phyloP scores from a whole-genome alignment of 2,888 invertebrate species.

The Clistopyga incitator region DNA sequence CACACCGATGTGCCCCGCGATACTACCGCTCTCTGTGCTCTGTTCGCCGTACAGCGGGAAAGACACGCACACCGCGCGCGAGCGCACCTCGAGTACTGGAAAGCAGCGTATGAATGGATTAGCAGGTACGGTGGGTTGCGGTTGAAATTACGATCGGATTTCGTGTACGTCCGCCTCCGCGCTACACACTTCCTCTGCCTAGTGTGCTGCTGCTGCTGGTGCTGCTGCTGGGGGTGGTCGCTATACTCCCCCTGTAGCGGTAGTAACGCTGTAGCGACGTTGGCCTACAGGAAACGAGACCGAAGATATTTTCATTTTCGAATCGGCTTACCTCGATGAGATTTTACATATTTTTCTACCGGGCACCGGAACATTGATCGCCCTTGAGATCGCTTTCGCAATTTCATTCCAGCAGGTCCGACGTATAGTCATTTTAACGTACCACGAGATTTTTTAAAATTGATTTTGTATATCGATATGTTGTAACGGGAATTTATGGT shows the following conservation, averaged over 20 bases:
- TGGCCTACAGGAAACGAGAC: conserved; percentile 26
- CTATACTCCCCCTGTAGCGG: conserved; percentile 17
- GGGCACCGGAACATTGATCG: background rate
- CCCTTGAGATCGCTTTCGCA: conserved; percentile 1
- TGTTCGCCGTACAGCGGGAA: conserved; percentile 45
- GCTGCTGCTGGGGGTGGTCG: background rate
- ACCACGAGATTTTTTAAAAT: background rate
- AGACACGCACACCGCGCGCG: conserved; percentile 53
- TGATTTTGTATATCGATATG: background rate
- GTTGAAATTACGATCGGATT: conserved; percentile 83
- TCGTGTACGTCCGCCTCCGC: conserved; percentile 72
- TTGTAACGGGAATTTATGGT: no score
- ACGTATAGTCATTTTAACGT: no score
- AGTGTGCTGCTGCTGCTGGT: background rate
- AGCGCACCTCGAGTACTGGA: conserved; percentile 68
- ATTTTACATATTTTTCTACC: background rate
- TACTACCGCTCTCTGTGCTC: conserved; percentile 28
- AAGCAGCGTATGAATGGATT: conserved; percentile 83
- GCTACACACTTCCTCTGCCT: conserved; percentile 44
- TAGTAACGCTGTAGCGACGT: conserved; percentile 23
- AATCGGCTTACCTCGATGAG: conserved; percentile 29
- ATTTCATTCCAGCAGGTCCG: background rate
- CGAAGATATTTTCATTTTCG: conserved; percentile 55
- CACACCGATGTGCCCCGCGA: conserved; percentile 53
- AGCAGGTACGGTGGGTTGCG: conserved; percentile 80